Base-by-base conservation (phyloP, 2,113 vertebrate species). In the Falco punctatus region DNA sequence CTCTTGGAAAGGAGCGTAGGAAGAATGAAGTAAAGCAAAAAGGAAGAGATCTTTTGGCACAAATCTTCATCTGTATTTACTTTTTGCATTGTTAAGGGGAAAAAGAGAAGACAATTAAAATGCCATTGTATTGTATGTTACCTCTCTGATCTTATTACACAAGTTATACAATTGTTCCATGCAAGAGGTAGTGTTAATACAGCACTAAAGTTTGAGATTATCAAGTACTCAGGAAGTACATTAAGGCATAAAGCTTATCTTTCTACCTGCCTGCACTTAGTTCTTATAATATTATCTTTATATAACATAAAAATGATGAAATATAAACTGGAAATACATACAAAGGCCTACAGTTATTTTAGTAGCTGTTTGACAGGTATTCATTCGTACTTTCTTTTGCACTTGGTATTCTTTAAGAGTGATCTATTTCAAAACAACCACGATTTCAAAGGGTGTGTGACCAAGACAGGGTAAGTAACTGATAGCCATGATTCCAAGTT, bases 61-160 rank as follows among this genome's bases (percentile, higher is more conserved):
- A 35, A 23, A 35, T 67, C 48, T 92, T 95, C 88, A 81, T 96
- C 97, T 71, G 40, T 97, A 77, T 97, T 96, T 97, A 86, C 80
- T 82, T 97, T 88, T 88, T 83, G 88, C 93, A 94, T 97, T 98
- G 84, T 92, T 90, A 88, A 93, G 35, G 46, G 65, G 65, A 72
- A 95, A 94, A 96, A 82, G 62, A 88, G 62, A 94, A 84, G 83
- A 91, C 73, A 83, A 42, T 97, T 97, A 97, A 97, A 95, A 97
- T 96, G 61, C 65, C 66, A 79, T 92, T 93, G 35, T 64, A 86
- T 81, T 23, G 22, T 92, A 28, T n/a, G 42, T 80, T 88, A 58
- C 81, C 62, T 74, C 61, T 92, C 79, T 89, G 87, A 51, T 69
- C 58, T 91, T 96, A 54, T 1, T 96, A 67, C 33, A 81, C 86